Percentiles rank a stretch among this genome's conserved stretches.
Evolutionary conservation across 2,888 invertebrate genomes (phyloP).

Genomic region (Neelides folsomi): DNA sequence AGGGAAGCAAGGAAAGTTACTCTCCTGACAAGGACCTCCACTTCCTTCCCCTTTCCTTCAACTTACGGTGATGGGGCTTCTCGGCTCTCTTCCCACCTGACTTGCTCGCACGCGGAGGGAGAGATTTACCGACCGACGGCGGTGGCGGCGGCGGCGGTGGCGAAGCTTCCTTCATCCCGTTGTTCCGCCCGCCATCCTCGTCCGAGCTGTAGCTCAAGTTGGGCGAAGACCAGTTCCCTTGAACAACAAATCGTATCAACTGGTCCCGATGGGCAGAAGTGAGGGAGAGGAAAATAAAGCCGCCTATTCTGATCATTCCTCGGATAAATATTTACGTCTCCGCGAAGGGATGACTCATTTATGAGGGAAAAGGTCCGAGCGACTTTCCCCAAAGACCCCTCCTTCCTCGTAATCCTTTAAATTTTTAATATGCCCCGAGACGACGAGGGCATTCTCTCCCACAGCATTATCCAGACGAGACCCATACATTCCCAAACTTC

Average conservation of each 20-base stretch:
- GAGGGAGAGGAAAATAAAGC: background rate
- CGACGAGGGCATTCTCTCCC: too few relatives aligned
- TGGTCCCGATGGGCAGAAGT: background rate
- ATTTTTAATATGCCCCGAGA: too few relatives aligned
- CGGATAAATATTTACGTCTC: background rate
- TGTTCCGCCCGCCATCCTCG: background rate
- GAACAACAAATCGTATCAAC: too few relatives aligned
- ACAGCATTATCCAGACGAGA: too few relatives aligned
- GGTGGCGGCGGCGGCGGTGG: constrained; percentile 20
- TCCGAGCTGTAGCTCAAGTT: background rate
- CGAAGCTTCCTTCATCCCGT: background rate
- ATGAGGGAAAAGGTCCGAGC: background rate
- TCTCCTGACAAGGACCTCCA: too few relatives aligned
- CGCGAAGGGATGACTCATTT: background rate
- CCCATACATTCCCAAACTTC: too few relatives aligned
- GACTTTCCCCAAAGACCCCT: background rate
- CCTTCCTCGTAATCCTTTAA: too few relatives aligned
- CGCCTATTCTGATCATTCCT: background rate
- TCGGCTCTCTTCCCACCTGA: too few relatives aligned
- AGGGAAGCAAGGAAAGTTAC: too few relatives aligned
- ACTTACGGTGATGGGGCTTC: too few relatives aligned
- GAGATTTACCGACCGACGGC: constrained; percentile 10
- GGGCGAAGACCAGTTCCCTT: constrained; percentile 2
- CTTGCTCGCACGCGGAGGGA: too few relatives aligned
- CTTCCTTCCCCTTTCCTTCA: too few relatives aligned